Percentiles rank a stretch among this genome's conserved stretches.
Conservation (phyloP, 1,140 invertebrate species). For the Apocrypta bakeri region DNA sequence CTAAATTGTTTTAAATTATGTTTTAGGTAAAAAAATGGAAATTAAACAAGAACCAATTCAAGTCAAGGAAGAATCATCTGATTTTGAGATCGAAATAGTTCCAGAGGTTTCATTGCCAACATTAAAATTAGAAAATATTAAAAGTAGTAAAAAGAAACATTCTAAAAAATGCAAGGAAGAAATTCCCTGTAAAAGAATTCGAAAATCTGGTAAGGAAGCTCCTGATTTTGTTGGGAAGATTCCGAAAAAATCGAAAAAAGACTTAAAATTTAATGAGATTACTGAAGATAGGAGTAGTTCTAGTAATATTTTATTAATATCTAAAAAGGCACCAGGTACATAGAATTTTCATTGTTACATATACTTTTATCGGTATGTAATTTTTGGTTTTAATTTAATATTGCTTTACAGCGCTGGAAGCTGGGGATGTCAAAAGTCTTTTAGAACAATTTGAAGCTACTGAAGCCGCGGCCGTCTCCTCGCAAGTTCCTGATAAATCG, state of each 20-base stretch:
- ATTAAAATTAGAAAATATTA: background rate
- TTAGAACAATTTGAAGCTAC: conserved; percentile 77
- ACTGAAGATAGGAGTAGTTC: conserved; percentile 30
- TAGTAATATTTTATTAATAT: conserved; percentile 8
- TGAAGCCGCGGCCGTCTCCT: conserved; percentile 52
- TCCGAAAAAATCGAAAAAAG: conserved; percentile 36
- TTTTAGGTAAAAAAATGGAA: conserved; percentile 5
- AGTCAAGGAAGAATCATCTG: conserved; percentile 12
- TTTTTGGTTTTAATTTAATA: conserved; percentile 3
- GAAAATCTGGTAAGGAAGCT: conserved; percentile 1
- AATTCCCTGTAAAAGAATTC: conserved; percentile 17
- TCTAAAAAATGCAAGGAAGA: conserved; percentile 17
- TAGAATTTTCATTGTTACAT: background rate
- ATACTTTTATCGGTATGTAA: background rate
- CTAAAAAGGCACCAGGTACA: conserved; percentile 37
- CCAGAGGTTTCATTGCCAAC: background rate
- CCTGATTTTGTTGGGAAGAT: background rate
- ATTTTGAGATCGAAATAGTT: background rate
- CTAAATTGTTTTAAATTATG: background rate
- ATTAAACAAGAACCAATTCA: conserved; percentile 26
- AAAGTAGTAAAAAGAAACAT: conserved; percentile 42
- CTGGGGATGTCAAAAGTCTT: conserved; percentile 73
- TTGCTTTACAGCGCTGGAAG: conserved; percentile 71
- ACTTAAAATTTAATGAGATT: conserved; percentile 27
- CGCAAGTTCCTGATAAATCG: background rate